A percentile compares a stretch with the other conserved stretches of the same genome.
Evolutionary conservation across 2,888 invertebrate species (phyloP).

Genomic region (Napeogenes inachia): DNA sequence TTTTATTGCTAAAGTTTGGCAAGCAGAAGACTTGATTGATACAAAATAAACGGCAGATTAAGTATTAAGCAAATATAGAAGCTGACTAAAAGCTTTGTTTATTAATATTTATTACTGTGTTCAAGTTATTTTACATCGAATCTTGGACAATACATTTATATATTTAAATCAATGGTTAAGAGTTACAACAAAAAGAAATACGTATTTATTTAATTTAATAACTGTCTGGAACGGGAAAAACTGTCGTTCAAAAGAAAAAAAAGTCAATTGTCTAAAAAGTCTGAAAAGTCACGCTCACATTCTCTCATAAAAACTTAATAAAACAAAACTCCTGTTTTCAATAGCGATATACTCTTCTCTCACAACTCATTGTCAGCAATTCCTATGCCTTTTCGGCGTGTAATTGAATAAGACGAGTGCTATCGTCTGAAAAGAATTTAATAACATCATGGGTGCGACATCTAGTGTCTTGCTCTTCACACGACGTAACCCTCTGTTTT

Average conservation of each 20-base stretch:
- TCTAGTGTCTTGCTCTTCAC: slow-evolving; percentile 43
- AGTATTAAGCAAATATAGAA: too few species aligned
- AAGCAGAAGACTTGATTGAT: too few species aligned
- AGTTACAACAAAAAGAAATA: too few species aligned
- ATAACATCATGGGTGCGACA: slow-evolving; percentile 61
- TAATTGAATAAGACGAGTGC: slow-evolving; percentile 73
- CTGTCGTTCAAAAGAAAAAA: neutral
- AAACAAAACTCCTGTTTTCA: slow-evolving; percentile 63
- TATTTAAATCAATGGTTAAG: too few species aligned
- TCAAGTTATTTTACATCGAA: too few species aligned
- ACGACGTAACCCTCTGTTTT: slow-evolving; percentile 33
- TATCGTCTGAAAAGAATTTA: slow-evolving; percentile 72
- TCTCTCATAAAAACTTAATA: slow-evolving; percentile 48
- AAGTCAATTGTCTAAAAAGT: slow-evolving; percentile 19
- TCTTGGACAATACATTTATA: too few species aligned
- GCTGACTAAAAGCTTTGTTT: too few species aligned
- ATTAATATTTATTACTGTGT: too few species aligned
- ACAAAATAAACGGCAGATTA: too few species aligned
- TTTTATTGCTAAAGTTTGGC: neutral
- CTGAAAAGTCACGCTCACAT: slow-evolving; percentile 32
- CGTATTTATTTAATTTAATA: too few species aligned
- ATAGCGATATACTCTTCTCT: slow-evolving; percentile 52
- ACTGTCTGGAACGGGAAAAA: too few species aligned
- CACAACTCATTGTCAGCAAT: slow-evolving; percentile 65
- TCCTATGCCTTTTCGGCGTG: slow-evolving; percentile 63